These are phyloP conservation scores for Hoplostethus mediterraneus DNA, from an alignment of 2,797 vertebrate genomes.

Conservation along the genomic window DNA sequence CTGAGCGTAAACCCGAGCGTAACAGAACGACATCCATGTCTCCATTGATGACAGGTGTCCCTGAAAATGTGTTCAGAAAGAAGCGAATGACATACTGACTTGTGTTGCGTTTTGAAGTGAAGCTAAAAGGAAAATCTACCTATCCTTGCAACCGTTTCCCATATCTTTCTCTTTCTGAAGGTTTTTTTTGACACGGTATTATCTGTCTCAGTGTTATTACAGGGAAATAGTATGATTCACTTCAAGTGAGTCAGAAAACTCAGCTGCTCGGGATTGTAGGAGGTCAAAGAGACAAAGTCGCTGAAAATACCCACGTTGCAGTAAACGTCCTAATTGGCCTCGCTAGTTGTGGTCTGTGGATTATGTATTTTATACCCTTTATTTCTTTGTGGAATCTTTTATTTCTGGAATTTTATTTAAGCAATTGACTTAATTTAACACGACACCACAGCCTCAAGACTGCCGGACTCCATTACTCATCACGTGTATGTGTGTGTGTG, in stretches of 20 bases:
- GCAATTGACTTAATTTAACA: conserved; percentile 26
- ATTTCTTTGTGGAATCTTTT: not conserved
- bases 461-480: no score
- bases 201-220: conserved; percentile 30
- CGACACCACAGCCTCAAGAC: conserved; percentile 1
- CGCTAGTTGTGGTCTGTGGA: not conserved
- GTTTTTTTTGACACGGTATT: conserved; percentile 17
- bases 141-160: not conserved
- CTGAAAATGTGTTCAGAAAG: not conserved
- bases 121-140: not conserved
- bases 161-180: not conserved
- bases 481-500: no score
- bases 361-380: not conserved
- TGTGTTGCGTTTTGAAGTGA: no score
- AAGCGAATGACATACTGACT: no score
- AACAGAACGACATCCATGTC: not conserved
- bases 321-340: conserved; percentile 29
- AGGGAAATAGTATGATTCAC: conserved; percentile 25
- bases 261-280: not conserved
- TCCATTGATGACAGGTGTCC: not conserved
- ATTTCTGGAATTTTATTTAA: no score
- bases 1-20: not conserved
- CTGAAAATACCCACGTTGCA: conserved; percentile 3
- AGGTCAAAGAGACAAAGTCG: conserved; percentile 17
- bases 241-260: conserved; percentile 36